Evolutionary conservation across 2,797 vertebrate species (phyloP).

Genomic region (Galagoides demidoff): DNA sequence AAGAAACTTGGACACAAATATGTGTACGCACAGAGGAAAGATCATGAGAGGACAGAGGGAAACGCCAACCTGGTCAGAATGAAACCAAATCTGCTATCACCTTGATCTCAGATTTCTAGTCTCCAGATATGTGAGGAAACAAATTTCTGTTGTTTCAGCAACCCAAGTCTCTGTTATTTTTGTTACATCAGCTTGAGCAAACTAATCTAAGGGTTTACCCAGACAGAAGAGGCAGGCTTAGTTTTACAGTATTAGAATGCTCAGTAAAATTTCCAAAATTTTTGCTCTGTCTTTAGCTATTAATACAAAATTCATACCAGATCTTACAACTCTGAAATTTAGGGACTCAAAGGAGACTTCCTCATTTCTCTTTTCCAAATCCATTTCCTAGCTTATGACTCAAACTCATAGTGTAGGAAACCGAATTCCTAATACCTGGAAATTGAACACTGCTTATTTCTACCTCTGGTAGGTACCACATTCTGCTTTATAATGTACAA

Average conservation of each 20-base stretch:
- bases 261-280: background rate
- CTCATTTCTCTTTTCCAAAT: background rate
- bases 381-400: background rate
- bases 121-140: background rate
- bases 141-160: background rate
- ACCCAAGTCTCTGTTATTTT: background rate
- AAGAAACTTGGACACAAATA: background rate
- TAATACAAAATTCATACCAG: background rate
- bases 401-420: background rate
- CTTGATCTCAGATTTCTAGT: background rate
- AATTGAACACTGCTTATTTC: background rate
- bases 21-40: background rate
- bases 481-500: background rate
- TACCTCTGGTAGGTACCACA: background rate
- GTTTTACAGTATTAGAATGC: background rate
- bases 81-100: background rate
- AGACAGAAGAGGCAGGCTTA: background rate
- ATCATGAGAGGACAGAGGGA: background rate
- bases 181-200: background rate
- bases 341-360: background rate
- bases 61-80: background rate
- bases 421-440: background rate
- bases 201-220: background rate
- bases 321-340: background rate
- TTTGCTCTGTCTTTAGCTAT: background rate